These are phyloP conservation scores for Romanogobio albipinnatus DNA, from an alignment of 2,113 vertebrate species.

Conservation along the genomic window DNA sequence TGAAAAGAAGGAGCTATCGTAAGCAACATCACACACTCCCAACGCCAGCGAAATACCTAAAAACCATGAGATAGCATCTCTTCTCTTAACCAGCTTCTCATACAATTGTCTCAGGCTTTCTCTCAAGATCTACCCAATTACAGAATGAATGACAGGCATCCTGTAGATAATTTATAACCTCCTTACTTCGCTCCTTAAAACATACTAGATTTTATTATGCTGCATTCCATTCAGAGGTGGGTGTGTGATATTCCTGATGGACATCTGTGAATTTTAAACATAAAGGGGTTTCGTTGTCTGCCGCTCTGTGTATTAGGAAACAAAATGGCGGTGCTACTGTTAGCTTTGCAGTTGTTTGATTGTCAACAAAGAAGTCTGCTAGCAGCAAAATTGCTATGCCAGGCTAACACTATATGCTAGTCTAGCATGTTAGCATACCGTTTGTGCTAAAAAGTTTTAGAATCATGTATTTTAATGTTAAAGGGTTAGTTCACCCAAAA, in stretches of 20 bases:
- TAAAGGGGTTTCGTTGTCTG: background rate
- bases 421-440: background rate
- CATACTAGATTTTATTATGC: conserved; percentile 11
- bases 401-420: background rate
- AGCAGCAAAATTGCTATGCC: conserved; percentile 1
- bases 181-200: background rate
- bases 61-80: conserved; percentile 73
- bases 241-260: background rate
- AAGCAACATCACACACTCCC: conserved; percentile 16
- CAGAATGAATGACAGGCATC: conserved; percentile 32
- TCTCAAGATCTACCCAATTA: conserved; percentile 49
- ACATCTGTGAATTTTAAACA: background rate
- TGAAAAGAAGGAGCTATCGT: conserved; percentile 42
- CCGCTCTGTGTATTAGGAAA: background rate
- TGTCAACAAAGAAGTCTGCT: conserved; percentile 6
- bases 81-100: conserved; percentile 76
- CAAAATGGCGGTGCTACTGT: background rate
- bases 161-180: conserved; percentile 37
- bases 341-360: background rate
- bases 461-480: background rate
- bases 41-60: conserved; percentile 67
- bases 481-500: too few species aligned
- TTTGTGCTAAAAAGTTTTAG: background rate
- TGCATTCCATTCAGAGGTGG: background rate
- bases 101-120: conserved; percentile 49